phyloP scores from a whole-genome alignment of 2,888 invertebrate genomes.

The Cantharis lateralis region DNA sequence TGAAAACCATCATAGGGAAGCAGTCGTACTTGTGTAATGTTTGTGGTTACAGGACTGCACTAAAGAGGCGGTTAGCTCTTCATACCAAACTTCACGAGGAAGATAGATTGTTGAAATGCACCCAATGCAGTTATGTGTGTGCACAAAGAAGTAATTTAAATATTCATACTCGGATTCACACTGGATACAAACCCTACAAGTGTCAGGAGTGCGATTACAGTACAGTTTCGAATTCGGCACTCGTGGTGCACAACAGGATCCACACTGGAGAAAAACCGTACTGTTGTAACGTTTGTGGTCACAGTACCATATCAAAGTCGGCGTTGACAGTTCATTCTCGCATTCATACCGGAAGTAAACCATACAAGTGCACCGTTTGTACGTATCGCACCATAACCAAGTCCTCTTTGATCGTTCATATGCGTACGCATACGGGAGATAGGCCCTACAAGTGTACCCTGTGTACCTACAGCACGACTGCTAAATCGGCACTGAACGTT shows the following conservation, averaged over 20 bases:
- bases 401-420: constrained; percentile 20
- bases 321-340: constrained; percentile 23
- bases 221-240: constrained; percentile 16
- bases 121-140: constrained; percentile 19
- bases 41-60: constrained; percentile 16
- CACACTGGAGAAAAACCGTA: constrained; percentile 24
- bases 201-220: constrained; percentile 18
- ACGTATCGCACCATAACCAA: constrained; percentile 13
- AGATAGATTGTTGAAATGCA: constrained; percentile 17
- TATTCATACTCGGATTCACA: constrained; percentile 19
- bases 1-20: constrained; percentile 10
- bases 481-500: constrained; percentile 21
- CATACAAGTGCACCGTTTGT: constrained; percentile 21
- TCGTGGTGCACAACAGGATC: constrained; percentile 16
- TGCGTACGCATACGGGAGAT: constrained; percentile 25
- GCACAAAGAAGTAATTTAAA: constrained; percentile 20
- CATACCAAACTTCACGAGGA: constrained; percentile 21
- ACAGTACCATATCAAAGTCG: constrained; percentile 21
- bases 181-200: constrained; percentile 20
- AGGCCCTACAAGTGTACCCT: constrained; percentile 21
- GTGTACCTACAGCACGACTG: constrained; percentile 19
- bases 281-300: constrained; percentile 17
- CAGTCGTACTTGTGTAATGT: constrained; percentile 10
- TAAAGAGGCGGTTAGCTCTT: constrained; percentile 14
- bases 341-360: constrained; percentile 26